phyloP scores from a whole-genome alignment of 2,888 invertebrate species.

The Poecilus cupreus region DNA sequence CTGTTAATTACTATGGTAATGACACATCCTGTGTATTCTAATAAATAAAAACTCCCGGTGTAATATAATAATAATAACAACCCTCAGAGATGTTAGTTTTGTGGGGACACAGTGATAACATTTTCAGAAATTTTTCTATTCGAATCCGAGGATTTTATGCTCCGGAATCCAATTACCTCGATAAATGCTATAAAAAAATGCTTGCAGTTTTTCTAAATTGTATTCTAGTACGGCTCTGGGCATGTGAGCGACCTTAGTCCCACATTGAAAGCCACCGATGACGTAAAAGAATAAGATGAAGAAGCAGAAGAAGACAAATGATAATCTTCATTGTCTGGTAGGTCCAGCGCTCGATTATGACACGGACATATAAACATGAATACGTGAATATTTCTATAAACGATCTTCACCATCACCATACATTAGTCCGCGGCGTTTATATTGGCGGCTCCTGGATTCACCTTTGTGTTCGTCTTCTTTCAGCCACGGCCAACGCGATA shows the following conservation, averaged over 20 bases:
- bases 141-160: too few species aligned
- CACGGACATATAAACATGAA: constrained; percentile 47
- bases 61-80: too few species aligned
- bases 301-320: constrained; percentile 47
- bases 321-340: constrained; percentile 40
- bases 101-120: too few species aligned
- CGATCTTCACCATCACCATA: constrained; percentile 36
- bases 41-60: too few species aligned
- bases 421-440: constrained; percentile 42
- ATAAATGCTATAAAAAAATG: too few species aligned
- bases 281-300: constrained; percentile 25
- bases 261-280: background rate
- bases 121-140: too few species aligned
- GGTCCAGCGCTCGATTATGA: constrained; percentile 45
- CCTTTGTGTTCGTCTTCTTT: constrained; percentile 40
- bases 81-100: too few species aligned
- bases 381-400: constrained; percentile 45
- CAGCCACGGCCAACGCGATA: background rate
- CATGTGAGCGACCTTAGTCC: background rate
- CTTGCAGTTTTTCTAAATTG: too few species aligned
- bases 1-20: too few species aligned
- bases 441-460: constrained; percentile 43
- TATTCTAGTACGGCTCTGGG: background rate
- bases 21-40: too few species aligned
- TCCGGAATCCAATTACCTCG: too few species aligned